Evolutionary conservation across 2,888 invertebrate genomes (phyloP).

Genomic region (Petrophora chlorosata): DNA sequence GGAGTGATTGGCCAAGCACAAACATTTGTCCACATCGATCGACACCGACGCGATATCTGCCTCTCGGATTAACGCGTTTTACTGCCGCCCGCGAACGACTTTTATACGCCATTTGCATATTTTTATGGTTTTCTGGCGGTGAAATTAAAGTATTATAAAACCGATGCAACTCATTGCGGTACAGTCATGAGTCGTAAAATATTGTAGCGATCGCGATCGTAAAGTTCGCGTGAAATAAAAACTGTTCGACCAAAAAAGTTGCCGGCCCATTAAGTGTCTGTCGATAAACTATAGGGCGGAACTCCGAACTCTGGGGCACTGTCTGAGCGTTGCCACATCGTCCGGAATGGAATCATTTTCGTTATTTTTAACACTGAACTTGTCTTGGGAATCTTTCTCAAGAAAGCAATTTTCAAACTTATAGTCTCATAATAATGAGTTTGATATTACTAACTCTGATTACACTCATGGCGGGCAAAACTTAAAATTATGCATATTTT

Average conservation of each 20-base stretch:
- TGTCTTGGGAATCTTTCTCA: too few relatives aligned
- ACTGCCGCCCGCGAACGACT: slow-evolving; percentile 62
- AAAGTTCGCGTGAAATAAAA: slow-evolving; percentile 75
- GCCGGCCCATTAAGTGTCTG: slow-evolving; percentile 56
- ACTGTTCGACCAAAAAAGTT: slow-evolving; percentile 69
- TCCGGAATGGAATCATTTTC: too few relatives aligned
- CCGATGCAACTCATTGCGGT: slow-evolving; percentile 73
- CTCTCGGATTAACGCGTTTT: slow-evolving; percentile 62
- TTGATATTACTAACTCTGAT: too few relatives aligned
- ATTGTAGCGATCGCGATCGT: slow-evolving; percentile 67
- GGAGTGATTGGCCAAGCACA: neutral
- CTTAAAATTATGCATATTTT: too few relatives aligned
- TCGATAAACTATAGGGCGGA: too few relatives aligned
- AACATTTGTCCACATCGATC: slow-evolving; percentile 2
- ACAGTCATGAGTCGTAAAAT: slow-evolving; percentile 76
- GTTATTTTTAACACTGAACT: too few relatives aligned
- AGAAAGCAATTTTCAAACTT: neutral
- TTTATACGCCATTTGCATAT: slow-evolving; percentile 80
- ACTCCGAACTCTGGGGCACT: too few relatives aligned
- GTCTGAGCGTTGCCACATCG: too few relatives aligned
- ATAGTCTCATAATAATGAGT: too few relatives aligned
- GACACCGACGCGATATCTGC: slow-evolving; percentile 5
- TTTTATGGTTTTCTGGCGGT: slow-evolving; percentile 80
- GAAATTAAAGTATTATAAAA: slow-evolving; percentile 82
- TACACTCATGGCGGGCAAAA: too few relatives aligned